phyloP scores from a whole-genome alignment of 2,888 invertebrate species.

The Lydus trimaculatus region DNA sequence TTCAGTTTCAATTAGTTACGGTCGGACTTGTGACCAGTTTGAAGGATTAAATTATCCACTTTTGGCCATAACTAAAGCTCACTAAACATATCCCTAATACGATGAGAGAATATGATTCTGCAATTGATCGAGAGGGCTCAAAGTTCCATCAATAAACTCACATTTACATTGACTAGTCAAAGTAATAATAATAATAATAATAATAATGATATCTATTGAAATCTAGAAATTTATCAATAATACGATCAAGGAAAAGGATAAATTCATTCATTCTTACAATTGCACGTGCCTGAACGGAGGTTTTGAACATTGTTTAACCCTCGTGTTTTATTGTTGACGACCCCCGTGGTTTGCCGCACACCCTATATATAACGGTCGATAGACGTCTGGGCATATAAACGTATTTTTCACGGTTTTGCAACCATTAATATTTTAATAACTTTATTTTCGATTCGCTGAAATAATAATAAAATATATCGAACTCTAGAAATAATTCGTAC shows the following conservation, averaged over 20 bases:
- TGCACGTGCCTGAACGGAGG: slow-evolving; percentile 24
- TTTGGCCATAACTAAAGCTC: slow-evolving; percentile 1
- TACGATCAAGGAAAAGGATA: neutral
- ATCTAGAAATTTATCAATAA: neutral
- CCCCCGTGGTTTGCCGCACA: slow-evolving; percentile 20
- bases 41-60: neutral
- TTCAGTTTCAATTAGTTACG: slow-evolving; percentile 6
- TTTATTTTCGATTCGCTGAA: slow-evolving; percentile 18
- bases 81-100: neutral
- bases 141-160: neutral
- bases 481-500: neutral
- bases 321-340: slow-evolving; percentile 27
- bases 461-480: neutral
- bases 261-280: slow-evolving; percentile 21
- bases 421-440: slow-evolving; percentile 25
- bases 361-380: slow-evolving; percentile 8
- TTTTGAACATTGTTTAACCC: slow-evolving; percentile 24
- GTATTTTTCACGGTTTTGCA: slow-evolving; percentile 29
- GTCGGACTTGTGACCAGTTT: neutral
- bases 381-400: slow-evolving; percentile 20
- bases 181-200: neutral
- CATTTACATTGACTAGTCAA: neutral
- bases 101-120: neutral
- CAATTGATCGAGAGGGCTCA: neutral
- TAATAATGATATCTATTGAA: neutral